Evolutionary conservation across 2,113 vertebrate genomes (phyloP).

Genomic region (Syrrhaptes paradoxus): DNA sequence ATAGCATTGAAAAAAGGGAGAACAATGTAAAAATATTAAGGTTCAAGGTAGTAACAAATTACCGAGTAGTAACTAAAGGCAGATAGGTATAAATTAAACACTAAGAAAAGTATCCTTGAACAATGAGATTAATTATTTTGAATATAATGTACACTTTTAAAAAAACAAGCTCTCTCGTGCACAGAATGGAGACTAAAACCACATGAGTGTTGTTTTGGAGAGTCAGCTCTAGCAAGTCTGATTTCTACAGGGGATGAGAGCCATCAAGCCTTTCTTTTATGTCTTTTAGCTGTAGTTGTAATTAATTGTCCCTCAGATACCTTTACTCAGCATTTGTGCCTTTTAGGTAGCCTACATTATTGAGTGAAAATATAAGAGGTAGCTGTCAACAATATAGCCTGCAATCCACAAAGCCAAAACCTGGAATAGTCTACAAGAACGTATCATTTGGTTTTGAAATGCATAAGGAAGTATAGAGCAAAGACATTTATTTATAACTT

Average conservation of each 20-base stretch:
- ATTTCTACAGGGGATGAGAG: neutral
- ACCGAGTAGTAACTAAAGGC: neutral
- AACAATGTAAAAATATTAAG: slow-evolving; percentile 52
- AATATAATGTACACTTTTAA: neutral
- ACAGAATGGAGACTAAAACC: neutral
- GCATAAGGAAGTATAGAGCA: neutral
- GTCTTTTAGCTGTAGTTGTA: neutral
- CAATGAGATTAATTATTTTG: slow-evolving; percentile 42
- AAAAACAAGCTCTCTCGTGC: neutral
- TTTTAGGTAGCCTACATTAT: neutral
- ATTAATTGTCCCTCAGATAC: neutral
- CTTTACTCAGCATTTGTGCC: neutral
- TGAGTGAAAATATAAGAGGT: neutral
- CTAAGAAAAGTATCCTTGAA: neutral
- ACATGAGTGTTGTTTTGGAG: neutral
- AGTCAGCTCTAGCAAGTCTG: neutral
- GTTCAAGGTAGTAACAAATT: slow-evolving; percentile 39
- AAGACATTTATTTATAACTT: neutral
- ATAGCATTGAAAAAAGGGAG: slow-evolving; percentile 11
- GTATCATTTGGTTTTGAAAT: neutral
- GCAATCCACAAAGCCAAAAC: neutral
- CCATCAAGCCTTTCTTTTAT: neutral
- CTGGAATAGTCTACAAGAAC: neutral
- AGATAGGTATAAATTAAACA: slow-evolving; percentile 48
- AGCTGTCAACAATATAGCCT: neutral